Conservation (phyloP, 2,113 vertebrate genomes). For the Pollimyrus isidori region DNA sequence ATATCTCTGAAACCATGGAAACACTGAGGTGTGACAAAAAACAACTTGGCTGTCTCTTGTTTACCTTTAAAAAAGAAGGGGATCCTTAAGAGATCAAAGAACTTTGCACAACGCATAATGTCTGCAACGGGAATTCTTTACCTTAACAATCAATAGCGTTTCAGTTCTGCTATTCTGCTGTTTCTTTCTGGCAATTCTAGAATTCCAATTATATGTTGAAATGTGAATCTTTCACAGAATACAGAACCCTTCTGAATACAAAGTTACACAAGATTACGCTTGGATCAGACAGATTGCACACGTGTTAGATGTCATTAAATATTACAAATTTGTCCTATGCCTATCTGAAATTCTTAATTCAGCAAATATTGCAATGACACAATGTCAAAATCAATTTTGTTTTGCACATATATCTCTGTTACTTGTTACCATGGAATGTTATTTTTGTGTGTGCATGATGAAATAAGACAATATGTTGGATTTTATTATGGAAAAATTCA, state of each 20-base stretch:
- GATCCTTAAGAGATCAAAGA: neutral
- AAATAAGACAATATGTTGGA: conserved; percentile 5
- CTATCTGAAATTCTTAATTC: neutral
- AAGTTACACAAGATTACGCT: neutral
- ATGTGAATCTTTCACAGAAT: neutral
- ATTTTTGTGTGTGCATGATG: neutral
- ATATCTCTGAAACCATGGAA: conserved; percentile 49
- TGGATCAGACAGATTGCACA: neutral
- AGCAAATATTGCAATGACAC: neutral
- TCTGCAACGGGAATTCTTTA: neutral
- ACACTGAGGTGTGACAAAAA: conserved; percentile 44
- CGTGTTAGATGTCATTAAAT: neutral
- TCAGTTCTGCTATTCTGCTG: neutral
- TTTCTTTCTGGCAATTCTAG: neutral
- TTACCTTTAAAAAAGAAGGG: conserved; percentile 13
- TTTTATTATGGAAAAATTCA: neutral
- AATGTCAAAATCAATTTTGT: neutral
- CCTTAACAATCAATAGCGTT: neutral
- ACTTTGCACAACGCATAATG: neutral
- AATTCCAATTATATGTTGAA: neutral
- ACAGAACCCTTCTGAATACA: neutral
- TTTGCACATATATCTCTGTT: neutral
- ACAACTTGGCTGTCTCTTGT: conserved; percentile 43
- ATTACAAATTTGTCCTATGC: neutral
- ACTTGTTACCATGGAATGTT: neutral